These are phyloP conservation scores for Muscidifurax raptorellus DNA, from an alignment of 1,140 invertebrate genomes.

Conservation along the genomic window DNA sequence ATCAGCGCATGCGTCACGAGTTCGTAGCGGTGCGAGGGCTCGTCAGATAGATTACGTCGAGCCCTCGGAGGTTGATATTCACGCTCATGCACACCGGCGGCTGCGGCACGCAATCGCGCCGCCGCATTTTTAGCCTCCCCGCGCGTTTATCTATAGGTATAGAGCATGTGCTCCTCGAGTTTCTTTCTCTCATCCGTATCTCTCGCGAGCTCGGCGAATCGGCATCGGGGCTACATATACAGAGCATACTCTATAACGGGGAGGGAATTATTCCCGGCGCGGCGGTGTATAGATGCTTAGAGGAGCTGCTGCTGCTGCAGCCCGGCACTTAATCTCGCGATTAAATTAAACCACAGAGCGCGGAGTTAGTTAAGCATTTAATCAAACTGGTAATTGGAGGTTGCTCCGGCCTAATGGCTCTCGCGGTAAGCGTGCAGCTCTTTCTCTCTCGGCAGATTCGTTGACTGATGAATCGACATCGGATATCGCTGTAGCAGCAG, in stretches of 20 bases:
- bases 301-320: background rate
- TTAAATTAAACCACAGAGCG: constrained; percentile 74
- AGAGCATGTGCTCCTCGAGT: background rate
- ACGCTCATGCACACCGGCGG: background rate
- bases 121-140: background rate
- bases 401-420: constrained; percentile 69
- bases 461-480: constrained; percentile 66
- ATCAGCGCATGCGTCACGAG: constrained; percentile 20
- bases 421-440: constrained; percentile 37
- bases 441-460: constrained; percentile 44
- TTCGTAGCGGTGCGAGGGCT: background rate
- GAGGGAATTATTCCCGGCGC: background rate
- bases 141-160: background rate
- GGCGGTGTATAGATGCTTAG: constrained; percentile 40
- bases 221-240: background rate
- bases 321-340: constrained; percentile 70
- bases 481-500: constrained; percentile 46
- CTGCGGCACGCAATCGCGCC: constrained; percentile 9
- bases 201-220: background rate
- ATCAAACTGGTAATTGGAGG: constrained; percentile 74
- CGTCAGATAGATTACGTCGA: constrained; percentile 32
- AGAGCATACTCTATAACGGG: background rate
- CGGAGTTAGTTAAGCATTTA: constrained; percentile 74
- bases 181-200: background rate
- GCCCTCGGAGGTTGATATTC: constrained; percentile 7